Evolutionary conservation across 2,113 vertebrate species (phyloP), one percentile per base, ranked within the genome.

Genomic region (Vulpes vulpes): DNA sequence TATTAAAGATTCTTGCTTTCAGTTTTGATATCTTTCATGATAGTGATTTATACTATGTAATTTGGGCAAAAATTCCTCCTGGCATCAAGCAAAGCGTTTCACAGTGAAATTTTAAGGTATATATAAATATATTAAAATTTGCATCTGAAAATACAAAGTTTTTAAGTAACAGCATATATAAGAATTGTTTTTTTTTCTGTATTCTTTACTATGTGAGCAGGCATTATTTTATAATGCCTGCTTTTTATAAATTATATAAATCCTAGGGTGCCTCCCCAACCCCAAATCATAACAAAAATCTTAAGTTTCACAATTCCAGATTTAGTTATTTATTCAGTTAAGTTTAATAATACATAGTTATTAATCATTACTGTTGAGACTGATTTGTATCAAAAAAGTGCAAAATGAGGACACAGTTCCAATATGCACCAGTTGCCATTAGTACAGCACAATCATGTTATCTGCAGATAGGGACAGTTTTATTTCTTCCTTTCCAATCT

Each of bases 211-310:
- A 30, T 59, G 73, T 62, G 15, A 81, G 19, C 32, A 80, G 30
- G 4, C n/a, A 79, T 35, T 43, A 43, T 79, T 67, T 89, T n/a
- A 65, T 87, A 43, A 43, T 43, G 43, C 43, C 32, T 74, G 32
- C 57, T 90, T 76, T 94, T 84, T 38, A 83, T 90, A 74, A 84
- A 65, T 55, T 94, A 76, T 38, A 83, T 90, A 74, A 76, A 65
- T 55, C 8, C 19, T 64, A 5, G 10, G 9, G 30, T 71, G 20
- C 20, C 8, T 65, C 55, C 15, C 14, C 1, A 43, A 23, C 1
- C 57, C 27, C 35, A 89, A 74, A 76, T 76, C 11, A 82, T 57
- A 65, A 3, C 74, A 43, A 43, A 43, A 43, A 4, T n/a, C 8
- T 74, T 65, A 35, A 49, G 43, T 89, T 89, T 88, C 27, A 76